Base-by-base conservation (phyloP, 2,888 invertebrate genomes). In the Leucophora obtusa region DNA sequence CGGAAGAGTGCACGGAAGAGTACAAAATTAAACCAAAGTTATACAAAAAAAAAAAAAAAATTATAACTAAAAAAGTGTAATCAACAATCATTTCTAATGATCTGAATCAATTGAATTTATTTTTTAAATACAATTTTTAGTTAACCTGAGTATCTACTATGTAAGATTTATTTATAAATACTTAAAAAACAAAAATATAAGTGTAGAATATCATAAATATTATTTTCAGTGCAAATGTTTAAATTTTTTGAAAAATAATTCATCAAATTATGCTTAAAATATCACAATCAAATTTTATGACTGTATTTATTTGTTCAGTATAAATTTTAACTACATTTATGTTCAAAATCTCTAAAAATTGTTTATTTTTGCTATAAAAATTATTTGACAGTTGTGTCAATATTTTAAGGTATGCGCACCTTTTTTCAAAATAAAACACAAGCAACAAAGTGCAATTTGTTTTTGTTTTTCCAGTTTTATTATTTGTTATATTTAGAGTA, bases 361-460 rank as follows among this genome's bases (percentile, higher is more conserved):
- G 43, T 47, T n/a, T 47, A n/a, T 14, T 14, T 47, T 47, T 47
- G 43, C 28, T n/a, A 47, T 47, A 14, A 47, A 47, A 2, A 14
- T n/a, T 47, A 15, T 6, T 47, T 38, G 38, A 65, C 69, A 76
- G 80, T 75, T 79, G 79, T 76, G 68, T 76, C 69, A 75, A 75
- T 15, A 79, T 14, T 47, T 35, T 54, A 0, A 28, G 4, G 28
- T 66, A 68, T 68, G 71, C 59, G 60, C 77, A 77, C 71, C 24
- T 77, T 77, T 66, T 63, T 75, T 65, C 43, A 14, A 14, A 7
- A n/a, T n/a, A n/a, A n/a, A n/a, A n/a, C n/a, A n/a, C n/a, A n/a
- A n/a, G n/a, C n/a, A n/a, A n/a, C 9, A 2, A 38, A 10, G 6
- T 38, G 11, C 38, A 38, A 38, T 38, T 38, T 38, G 38, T 38